Evolutionary conservation across 2,113 vertebrate genomes (phyloP).

Genomic region (Lycaon pictus): DNA sequence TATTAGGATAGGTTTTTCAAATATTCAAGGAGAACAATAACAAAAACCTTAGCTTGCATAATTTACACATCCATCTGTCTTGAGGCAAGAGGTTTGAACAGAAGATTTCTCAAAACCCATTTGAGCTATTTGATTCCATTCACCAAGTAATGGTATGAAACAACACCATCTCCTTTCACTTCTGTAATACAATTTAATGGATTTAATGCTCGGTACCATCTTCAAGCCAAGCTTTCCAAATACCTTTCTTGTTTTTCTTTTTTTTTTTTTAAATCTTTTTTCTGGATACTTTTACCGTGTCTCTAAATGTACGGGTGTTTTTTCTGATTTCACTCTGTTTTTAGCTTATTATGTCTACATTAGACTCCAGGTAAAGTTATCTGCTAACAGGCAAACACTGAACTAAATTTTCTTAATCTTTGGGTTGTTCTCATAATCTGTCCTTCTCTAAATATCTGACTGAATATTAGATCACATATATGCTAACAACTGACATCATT

Average conservation of each 20-base stretch:
- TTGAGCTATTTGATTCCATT: constrained; percentile 25
- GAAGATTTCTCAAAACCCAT: neutral
- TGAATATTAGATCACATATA: neutral
- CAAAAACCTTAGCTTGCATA: neutral
- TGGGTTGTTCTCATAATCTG: neutral
- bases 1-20: neutral
- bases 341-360: neutral
- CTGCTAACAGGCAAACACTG: neutral
- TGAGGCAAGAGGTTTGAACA: neutral
- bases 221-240: neutral
- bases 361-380: neutral
- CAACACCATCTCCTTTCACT: neutral
- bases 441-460: neutral
- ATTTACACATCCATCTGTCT: neutral
- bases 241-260: neutral
- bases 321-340: neutral
- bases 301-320: neutral
- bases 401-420: neutral
- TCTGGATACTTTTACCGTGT: neutral
- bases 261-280: neutral
- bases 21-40: neutral
- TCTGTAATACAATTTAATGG: neutral
- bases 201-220: neutral
- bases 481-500: neutral
- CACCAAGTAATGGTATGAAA: neutral